These are phyloP conservation scores for Mesorhabditis sp. DNA, from an alignment of 2,888 invertebrate species.

Conservation along the genomic window DNA sequence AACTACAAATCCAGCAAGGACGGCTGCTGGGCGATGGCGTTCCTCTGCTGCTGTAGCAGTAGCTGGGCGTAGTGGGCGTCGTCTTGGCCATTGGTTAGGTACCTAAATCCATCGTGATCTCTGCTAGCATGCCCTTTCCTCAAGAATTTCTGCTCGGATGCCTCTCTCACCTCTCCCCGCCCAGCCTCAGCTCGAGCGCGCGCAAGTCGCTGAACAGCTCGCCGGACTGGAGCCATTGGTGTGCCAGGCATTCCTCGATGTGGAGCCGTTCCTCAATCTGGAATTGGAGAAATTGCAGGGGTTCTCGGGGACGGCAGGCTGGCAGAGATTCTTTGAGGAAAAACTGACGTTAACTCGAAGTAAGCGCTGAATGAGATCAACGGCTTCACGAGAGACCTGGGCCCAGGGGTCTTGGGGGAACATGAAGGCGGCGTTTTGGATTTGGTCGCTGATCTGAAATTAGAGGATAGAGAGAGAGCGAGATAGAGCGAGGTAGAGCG, in stretches of 20 bases:
- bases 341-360: conserved; percentile 72
- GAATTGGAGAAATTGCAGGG: conserved; percentile 12
- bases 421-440: conserved; percentile 99
- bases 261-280: conserved; percentile 55
- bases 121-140: background rate
- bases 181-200: conserved; percentile 45
- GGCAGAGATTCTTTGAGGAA: background rate
- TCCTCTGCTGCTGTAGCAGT: conserved; percentile 12
- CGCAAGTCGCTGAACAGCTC: conserved; percentile 50
- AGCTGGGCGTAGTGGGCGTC: conserved; percentile 29
- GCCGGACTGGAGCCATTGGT: conserved; percentile 52
- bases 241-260: conserved; percentile 54
- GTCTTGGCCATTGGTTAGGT: conserved; percentile 32
- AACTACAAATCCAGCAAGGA: background rate
- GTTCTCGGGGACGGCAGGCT: background rate
- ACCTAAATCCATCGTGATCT: conserved; percentile 25
- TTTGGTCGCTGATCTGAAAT: conserved; percentile 91
- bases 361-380: conserved; percentile 92
- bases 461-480: too few species aligned
- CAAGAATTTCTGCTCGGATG: too few species aligned
- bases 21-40: conserved; percentile 3
- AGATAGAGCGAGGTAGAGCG: background rate
- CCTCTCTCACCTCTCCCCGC: conserved; percentile 19
- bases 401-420: conserved; percentile 98
- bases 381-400: conserved; percentile 86